These are phyloP conservation scores for Hemibates koningsi DNA, from an alignment of 2,113 vertebrate species.

Conservation along the genomic window DNA sequence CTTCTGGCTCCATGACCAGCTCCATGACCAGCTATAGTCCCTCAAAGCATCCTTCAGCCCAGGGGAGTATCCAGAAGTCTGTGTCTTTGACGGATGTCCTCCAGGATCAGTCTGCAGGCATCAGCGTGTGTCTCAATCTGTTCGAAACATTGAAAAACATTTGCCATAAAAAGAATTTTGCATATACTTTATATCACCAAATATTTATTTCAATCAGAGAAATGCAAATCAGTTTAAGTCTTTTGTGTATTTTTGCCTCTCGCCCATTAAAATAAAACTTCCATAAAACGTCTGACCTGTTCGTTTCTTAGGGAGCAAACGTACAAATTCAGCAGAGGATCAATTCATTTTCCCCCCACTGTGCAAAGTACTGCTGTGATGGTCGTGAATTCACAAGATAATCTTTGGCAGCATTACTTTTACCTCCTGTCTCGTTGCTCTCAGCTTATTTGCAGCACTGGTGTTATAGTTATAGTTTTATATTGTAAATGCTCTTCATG, in stretches of 20 bases:
- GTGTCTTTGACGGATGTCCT: background rate
- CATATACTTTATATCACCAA: background rate
- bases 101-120: background rate
- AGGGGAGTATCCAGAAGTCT: background rate
- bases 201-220: background rate
- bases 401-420: background rate
- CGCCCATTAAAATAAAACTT: background rate
- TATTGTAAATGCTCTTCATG: background rate
- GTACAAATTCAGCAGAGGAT: background rate
- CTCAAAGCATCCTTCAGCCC: background rate
- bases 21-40: background rate
- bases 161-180: background rate
- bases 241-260: background rate
- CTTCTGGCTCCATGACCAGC: background rate
- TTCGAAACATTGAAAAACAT: accelerated
- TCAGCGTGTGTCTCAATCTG: background rate
- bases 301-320: background rate
- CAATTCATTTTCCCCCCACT: background rate
- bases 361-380: background rate
- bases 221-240: background rate
- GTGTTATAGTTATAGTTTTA: background rate
- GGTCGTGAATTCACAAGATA: background rate
- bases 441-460: background rate
- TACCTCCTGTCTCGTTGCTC: background rate
- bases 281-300: background rate